These are phyloP conservation scores for Malacoraja senta DNA, from an alignment of 2,797 vertebrate species.

Conservation along the genomic window DNA sequence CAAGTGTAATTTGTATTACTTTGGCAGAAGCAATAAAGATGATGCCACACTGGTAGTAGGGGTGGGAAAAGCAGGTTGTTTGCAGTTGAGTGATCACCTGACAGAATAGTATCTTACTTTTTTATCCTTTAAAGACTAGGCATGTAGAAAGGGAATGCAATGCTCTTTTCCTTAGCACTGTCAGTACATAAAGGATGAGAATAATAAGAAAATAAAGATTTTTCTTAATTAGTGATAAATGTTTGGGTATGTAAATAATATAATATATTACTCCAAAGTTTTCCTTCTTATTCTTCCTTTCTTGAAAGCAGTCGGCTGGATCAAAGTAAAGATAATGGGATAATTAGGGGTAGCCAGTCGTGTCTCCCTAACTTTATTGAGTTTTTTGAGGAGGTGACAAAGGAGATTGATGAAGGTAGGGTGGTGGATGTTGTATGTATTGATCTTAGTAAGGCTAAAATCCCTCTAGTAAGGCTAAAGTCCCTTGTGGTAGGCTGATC, in stretches of 20 bases:
- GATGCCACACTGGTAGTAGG: constrained; percentile 49
- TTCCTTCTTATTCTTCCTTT: background rate
- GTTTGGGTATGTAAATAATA: background rate
- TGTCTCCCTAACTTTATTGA: no score
- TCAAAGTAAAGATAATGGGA: no score
- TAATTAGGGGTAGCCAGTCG: no score
- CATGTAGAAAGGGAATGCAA: constrained; percentile 42
- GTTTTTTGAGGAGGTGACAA: no score
- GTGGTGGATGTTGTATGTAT: no score
- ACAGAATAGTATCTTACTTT: constrained; percentile 48
- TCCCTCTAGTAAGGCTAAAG: no score
- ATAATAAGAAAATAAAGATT: background rate
- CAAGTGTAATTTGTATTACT: constrained; percentile 52
- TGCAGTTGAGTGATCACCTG: constrained; percentile 55
- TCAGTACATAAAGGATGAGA: background rate
- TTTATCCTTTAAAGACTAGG: constrained; percentile 41
- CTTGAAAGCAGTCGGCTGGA: background rate
- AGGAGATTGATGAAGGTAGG: no score
- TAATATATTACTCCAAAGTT: background rate
- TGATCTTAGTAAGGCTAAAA: no score
- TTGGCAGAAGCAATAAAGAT: constrained; percentile 52
- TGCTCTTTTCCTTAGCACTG: constrained; percentile 41
- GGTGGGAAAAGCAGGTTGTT: constrained; percentile 53
- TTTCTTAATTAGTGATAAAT: background rate
- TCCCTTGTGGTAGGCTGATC: no score